Evolutionary conservation across 2,888 invertebrate species (phyloP), one percentile per base, ranked within the genome.

Genomic region (Ditylenchus weischeri): DNA sequence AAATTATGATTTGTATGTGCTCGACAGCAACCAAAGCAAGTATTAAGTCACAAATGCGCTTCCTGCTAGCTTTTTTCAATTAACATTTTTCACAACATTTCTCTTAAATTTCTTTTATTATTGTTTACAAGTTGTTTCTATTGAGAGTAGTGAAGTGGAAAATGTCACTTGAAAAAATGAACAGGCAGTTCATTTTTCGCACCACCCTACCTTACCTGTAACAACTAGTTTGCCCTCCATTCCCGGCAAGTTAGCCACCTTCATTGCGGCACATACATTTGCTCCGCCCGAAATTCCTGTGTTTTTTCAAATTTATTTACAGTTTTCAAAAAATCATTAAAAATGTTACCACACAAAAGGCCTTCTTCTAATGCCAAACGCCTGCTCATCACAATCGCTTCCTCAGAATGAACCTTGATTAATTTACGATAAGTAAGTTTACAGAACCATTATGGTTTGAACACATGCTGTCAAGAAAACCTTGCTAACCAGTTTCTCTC

Each of bases 271-370:
- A 49, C 69, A 68, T 19, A 80, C 78, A 64, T 80, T 80, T 3
- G 80, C 81, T 19, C 81, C 81, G 51, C 78, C 74, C 13, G 80
- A 81, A 61, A 81, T 81, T 51, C 81, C 80, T 72, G 19, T 64
- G 67, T 57, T 21, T 51, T 35, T 51, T 0, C 7, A 13, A 15
- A 35, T 10, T 47, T 18, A 61, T 1, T 35, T 23, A 47, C 38
- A 61, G n/a, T 47, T 15, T 21, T 43, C 3, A 51, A 6, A 18
- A 10, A 43, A 54, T 5, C 23, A 36, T 13, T 8, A 50, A 48
- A 2, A 35, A 21, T n/a, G 11, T 49, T 21, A 78, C 78, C 79
- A 57, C 76, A 74, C 5, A 80, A 74, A 58, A 80, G 69, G 47
- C 79, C 80, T 59, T 79, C 79, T 58, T 76, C 77, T 23, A 73